Conservation (phyloP, 2,113 vertebrate genomes). For the Seriola quinqueradiata region DNA sequence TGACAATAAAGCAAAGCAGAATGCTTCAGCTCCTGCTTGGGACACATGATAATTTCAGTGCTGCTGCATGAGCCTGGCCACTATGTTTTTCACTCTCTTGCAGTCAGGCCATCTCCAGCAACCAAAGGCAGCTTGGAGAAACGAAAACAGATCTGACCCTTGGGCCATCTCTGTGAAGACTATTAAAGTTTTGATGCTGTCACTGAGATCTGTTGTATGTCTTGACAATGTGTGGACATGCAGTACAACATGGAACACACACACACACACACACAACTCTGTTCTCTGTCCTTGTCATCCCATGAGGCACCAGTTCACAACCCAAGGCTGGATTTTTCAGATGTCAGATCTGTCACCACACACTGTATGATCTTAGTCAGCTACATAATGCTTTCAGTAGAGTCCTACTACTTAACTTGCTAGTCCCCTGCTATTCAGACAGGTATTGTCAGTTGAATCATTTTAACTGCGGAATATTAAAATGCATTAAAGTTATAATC, state of each 20-base stretch:
- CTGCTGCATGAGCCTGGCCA: conserved; percentile 5
- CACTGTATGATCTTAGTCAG: conserved; percentile 4
- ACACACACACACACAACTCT: conserved; percentile 12
- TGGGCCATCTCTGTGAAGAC: not conserved
- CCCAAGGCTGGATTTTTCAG: conserved; percentile 18
- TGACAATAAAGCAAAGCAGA: conserved; percentile 53
- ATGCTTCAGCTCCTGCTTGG: conserved; percentile 32
- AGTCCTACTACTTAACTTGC: not conserved
- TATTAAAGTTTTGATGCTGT: conserved; percentile 30
- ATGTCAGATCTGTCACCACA: conserved; percentile 27
- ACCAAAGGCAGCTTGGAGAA: conserved; percentile 12
- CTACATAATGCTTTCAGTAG: not conserved
- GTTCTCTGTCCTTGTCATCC: not conserved
- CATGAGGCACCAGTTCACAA: conserved; percentile 35
- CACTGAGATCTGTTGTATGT: conserved; percentile 6
- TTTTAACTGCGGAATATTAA: conserved; percentile 3
- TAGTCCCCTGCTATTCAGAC: not conserved
- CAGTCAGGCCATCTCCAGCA: not conserved
- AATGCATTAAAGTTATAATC: not conserved
- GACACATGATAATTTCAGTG: conserved; percentile 20
- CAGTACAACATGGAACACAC: conserved; percentile 20
- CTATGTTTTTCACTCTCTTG: conserved; percentile 3
- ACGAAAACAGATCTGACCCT: conserved; percentile 30
- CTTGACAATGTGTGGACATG: conserved; percentile 25
- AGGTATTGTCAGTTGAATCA: not conserved